Percentiles rank a stretch among this genome's conserved stretches.
Conservation (phyloP, 2,888 invertebrate species). For the Caenorhabditis japonica region DNA sequence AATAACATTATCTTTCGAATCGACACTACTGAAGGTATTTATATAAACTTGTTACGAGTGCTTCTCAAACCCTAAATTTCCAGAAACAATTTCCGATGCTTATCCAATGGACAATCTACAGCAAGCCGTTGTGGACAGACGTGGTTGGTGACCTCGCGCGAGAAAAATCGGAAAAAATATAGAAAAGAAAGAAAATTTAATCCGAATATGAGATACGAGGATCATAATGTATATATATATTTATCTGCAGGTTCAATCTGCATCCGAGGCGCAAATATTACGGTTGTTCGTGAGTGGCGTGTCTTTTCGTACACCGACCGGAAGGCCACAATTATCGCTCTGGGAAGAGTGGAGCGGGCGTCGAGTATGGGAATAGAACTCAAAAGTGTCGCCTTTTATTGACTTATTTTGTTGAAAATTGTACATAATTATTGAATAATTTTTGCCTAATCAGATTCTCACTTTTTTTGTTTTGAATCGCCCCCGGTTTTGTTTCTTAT, state of each 20-base stretch:
- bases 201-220: too few species aligned
- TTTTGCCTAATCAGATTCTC: too few species aligned
- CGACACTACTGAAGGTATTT: slow-evolving; percentile 29
- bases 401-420: too few species aligned
- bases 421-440: not conserved
- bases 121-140: slow-evolving; percentile 29
- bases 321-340: slow-evolving; percentile 43
- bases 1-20: slow-evolving; percentile 27
- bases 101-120: slow-evolving; percentile 49
- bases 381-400: slow-evolving; percentile 25
- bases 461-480: too few species aligned
- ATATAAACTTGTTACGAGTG: too few species aligned
- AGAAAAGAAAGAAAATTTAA: too few species aligned
- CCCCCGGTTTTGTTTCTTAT: too few species aligned
- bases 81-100: slow-evolving; percentile 46
- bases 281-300: slow-evolving; percentile 45
- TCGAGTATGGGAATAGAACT: slow-evolving; percentile 28
- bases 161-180: too few species aligned
- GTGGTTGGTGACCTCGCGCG: slow-evolving; percentile 30
- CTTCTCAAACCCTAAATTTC: not conserved
- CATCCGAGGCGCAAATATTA: slow-evolving; percentile 37
- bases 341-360: slow-evolving; percentile 32
- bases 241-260: slow-evolving; percentile 44
- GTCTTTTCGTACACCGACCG: slow-evolving; percentile 38
- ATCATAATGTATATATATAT: too few species aligned